Base-by-base conservation (phyloP, 2,113 vertebrate genomes). In the Gasterosteus nipponicus region DNA sequence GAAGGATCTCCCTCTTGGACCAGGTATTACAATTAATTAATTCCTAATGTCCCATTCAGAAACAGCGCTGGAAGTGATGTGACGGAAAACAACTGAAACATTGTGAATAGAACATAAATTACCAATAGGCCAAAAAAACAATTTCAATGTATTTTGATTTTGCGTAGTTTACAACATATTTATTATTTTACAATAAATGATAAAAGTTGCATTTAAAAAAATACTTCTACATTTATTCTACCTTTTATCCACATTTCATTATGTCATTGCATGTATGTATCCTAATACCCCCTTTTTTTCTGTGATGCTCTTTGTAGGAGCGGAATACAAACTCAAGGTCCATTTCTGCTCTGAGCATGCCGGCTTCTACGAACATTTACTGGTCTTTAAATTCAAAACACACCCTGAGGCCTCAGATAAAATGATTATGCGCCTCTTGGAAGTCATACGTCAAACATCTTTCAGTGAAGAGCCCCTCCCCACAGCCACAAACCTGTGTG, bases 1-100 rank as follows among this genome's bases (percentile, higher is more conserved):
- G 41, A 49, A 33, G 39, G 6, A 60, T 44, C 39, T 76, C 46
- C 10, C 1, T 61, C 68, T 80, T 38, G 2, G 6, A 2, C 39
- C 67, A 73, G 68, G 84, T 76, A 73, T 51, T 72, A 60, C 26
- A 26, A 56, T n/a, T n/a, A n/a, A n/a, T n/a, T n/a, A n/a, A n/a
- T 56, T 56, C 6, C 29, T 15, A 26, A 46, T 15, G 7, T 16
- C 19, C 16, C 16, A 58, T 44, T 29, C 16, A 54, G 11, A 35
- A 51, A 22, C 15, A 49, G 5, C n/a, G 11, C 12, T 19, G 15
- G 14, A 5, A 54, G 4, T 53, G 7, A 38, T 19, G 31, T 53
- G 12, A 67, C 10, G 22, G 22, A 29, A 41, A 51, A 65, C 2
- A 51, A 49, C 14, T n/a, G 10, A 67, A 8, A 35, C 4, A 38